Evolutionary conservation across 2,113 vertebrate species (phyloP).

Genomic region (Vireo altiloquus): DNA sequence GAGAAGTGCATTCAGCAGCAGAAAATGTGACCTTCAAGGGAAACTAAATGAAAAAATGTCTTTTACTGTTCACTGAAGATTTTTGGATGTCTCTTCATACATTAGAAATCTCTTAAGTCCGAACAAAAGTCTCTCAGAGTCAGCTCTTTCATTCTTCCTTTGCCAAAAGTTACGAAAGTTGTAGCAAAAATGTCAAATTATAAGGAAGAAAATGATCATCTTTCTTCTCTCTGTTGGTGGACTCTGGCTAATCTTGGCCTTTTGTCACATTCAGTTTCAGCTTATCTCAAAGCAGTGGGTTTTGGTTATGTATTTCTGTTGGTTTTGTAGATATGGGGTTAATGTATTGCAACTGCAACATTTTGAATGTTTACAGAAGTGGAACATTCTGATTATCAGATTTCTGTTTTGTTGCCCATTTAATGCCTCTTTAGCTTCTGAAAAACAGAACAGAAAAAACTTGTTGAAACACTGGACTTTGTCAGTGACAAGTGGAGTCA

Average conservation of each 20-base stretch:
- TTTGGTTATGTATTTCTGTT: background rate
- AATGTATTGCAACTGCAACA: background rate
- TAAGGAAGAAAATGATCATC: background rate
- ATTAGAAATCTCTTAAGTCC: background rate
- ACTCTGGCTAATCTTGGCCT: background rate
- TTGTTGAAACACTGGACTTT: background rate
- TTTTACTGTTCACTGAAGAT: background rate
- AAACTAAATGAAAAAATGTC: background rate
- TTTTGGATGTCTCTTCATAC: background rate
- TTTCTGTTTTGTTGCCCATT: background rate
- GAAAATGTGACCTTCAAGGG: background rate
- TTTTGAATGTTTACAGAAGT: background rate
- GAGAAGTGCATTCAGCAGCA: background rate
- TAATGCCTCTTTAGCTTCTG: background rate
- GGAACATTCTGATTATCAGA: background rate
- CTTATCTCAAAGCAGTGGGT: background rate
- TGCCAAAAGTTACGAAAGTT: background rate
- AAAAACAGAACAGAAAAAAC: background rate
- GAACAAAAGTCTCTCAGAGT: background rate
- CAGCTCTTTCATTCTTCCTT: conserved; percentile 3
- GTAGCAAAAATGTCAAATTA: background rate
- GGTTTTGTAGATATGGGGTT: background rate
- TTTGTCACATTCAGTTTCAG: background rate
- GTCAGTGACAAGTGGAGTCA: background rate
- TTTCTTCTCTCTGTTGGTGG: background rate